phyloP scores from a whole-genome alignment of 1,140 invertebrate genomes.

The Lepidurus apus region DNA sequence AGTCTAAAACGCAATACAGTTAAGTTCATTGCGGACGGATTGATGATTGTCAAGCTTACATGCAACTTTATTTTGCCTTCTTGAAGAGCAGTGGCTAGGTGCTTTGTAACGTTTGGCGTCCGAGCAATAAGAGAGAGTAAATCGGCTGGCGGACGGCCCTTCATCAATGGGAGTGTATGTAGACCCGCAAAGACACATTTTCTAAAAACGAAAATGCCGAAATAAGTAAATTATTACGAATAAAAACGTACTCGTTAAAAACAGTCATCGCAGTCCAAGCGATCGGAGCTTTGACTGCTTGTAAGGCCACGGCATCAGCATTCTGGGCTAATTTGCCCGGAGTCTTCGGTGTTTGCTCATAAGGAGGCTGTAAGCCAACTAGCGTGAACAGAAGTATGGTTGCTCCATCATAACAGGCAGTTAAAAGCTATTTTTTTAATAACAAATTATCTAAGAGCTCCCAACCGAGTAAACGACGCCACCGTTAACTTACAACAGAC shows the following conservation, averaged over 20 bases:
- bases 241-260: not conserved
- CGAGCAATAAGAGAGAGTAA: not conserved
- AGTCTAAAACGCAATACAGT: not conserved
- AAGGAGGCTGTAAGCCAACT: not conserved
- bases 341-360: not conserved
- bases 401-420: not conserved
- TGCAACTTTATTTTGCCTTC: not conserved
- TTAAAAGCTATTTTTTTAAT: not conserved
- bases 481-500: not conserved
- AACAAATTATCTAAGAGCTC: not conserved
- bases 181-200: not conserved
- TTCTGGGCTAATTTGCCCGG: not conserved
- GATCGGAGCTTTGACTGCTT: not conserved
- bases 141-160: not conserved
- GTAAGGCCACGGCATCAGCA: not conserved
- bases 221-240: not conserved
- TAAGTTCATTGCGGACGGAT: not conserved
- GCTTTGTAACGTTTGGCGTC: not conserved
- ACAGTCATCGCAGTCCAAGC: not conserved
- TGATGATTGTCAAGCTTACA: not conserved
- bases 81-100: not conserved
- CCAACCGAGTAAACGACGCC: not conserved
- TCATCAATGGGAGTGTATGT: not conserved
- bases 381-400: not conserved
- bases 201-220: not conserved